Percentiles rank a stretch among this genome's conserved stretches.
Conservation (phyloP, 2,113 vertebrate species). For the Cynopterus brachyotis region DNA sequence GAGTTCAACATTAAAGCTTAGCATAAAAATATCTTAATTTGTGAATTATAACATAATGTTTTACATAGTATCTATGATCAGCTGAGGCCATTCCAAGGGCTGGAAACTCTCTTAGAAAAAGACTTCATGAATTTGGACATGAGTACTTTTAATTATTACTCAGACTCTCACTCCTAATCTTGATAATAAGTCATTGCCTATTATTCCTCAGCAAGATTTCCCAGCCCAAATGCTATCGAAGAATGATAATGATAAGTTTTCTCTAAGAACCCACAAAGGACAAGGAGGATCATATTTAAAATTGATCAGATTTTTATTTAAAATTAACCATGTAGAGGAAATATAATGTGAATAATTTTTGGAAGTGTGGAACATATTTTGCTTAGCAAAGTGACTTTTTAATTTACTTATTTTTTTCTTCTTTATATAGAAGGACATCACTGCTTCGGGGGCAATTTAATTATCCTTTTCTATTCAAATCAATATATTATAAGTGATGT, state of each 20-base stretch:
- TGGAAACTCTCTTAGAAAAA: background rate
- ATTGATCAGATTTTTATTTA: conserved; percentile 31
- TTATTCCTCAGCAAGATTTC: background rate
- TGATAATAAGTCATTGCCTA: background rate
- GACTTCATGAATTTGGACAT: background rate
- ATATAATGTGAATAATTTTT: background rate
- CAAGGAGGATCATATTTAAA: background rate
- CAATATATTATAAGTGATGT: background rate
- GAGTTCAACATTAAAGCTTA: conserved; percentile 60
- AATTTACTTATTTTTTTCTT: background rate
- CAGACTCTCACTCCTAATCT: background rate
- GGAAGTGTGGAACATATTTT: background rate
- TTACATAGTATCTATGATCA: background rate
- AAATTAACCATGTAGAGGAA: conserved; percentile 19
- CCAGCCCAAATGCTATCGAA: background rate
- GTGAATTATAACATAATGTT: background rate
- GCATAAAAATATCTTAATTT: conserved; percentile 30
- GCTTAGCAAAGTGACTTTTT: background rate
- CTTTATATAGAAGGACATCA: background rate
- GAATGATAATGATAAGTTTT: background rate
- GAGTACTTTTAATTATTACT: background rate
- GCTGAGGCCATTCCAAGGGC: background rate
- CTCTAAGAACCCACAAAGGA: background rate
- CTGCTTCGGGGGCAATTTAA: background rate
- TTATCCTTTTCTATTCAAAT: background rate